Conservation (phyloP, 2,113 vertebrate species). For the Eidolon helvum region DNA sequence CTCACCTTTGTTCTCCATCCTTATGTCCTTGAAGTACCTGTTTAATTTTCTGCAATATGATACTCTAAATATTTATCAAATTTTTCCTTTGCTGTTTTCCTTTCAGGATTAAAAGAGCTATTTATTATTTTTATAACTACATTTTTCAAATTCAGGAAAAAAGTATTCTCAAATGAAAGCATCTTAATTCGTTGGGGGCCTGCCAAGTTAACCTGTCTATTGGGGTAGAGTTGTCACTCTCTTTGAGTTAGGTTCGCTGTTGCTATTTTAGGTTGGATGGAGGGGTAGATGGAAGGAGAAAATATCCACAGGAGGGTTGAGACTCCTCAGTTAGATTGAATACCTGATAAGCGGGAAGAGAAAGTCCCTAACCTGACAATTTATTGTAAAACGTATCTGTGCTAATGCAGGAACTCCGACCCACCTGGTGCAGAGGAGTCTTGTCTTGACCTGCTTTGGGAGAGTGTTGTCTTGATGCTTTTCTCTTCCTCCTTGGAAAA, state of each 20-base stretch:
- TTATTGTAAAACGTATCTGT: constrained; percentile 84
- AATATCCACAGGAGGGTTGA: neutral
- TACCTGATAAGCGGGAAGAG: constrained; percentile 69
- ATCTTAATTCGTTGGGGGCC: neutral
- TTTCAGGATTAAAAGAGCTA: constrained; percentile 22
- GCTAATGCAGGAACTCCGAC: constrained; percentile 86
- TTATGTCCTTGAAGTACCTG: neutral
- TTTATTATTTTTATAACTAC: neutral
- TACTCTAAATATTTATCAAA: neutral
- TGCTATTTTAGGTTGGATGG: neutral
- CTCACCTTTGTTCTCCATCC: neutral
- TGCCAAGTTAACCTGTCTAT: neutral
- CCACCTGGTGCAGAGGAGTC: constrained; percentile 88
- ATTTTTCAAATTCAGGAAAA: constrained; percentile 46
- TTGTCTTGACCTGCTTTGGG: constrained; percentile 88
- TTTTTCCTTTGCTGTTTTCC: constrained; percentile 14
- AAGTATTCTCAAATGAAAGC: constrained; percentile 3
- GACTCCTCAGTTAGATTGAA: constrained; percentile 55
- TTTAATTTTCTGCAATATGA: neutral
- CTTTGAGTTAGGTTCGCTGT: neutral
- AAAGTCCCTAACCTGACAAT: constrained; percentile 81
- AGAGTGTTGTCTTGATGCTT: constrained; percentile 89
- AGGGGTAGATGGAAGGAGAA: constrained; percentile 14
- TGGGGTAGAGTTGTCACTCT: neutral
- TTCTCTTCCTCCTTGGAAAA: constrained; percentile 87